Conservation (phyloP, 2,113 vertebrate genomes). For the Vombatus ursinus region DNA sequence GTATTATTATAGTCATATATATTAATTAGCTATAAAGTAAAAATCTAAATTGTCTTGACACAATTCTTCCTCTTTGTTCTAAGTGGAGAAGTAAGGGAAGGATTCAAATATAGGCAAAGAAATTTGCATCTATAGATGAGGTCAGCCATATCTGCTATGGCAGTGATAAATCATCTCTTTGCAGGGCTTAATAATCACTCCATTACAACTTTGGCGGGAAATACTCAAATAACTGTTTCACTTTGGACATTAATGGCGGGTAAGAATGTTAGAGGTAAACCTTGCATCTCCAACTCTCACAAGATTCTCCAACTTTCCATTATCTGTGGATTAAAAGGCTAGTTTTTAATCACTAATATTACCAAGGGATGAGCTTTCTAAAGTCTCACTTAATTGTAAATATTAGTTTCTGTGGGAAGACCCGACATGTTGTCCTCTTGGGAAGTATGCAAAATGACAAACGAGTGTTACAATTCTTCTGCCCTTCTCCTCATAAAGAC, state of each 20-base stretch:
- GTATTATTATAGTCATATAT: background rate
- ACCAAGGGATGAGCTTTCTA: background rate
- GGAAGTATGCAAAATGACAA: background rate
- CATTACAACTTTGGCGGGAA: background rate
- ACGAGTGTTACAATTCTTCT: background rate
- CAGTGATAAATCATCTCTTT: background rate
- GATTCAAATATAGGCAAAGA: background rate
- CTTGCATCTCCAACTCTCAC: background rate
- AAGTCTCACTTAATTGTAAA: conserved; percentile 3
- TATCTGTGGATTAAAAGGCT: background rate
- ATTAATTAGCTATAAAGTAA: background rate
- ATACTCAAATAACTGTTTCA: background rate
- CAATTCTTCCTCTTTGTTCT: background rate
- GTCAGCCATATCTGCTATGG: background rate
- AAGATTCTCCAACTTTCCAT: background rate
- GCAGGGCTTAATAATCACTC: background rate
- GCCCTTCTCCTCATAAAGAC: background rate
- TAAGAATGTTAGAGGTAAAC: background rate
- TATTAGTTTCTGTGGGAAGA: background rate
- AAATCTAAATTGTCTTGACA: background rate
- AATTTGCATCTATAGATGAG: background rate
- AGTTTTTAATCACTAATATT: background rate
- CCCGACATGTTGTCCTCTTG: background rate
- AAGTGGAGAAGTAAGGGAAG: background rate
- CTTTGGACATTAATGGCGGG: background rate